A percentile compares a stretch with the other conserved stretches of the same genome.
phyloP scores from a whole-genome alignment of 2,888 invertebrate genomes.

The Agriopis leucophaearia region DNA sequence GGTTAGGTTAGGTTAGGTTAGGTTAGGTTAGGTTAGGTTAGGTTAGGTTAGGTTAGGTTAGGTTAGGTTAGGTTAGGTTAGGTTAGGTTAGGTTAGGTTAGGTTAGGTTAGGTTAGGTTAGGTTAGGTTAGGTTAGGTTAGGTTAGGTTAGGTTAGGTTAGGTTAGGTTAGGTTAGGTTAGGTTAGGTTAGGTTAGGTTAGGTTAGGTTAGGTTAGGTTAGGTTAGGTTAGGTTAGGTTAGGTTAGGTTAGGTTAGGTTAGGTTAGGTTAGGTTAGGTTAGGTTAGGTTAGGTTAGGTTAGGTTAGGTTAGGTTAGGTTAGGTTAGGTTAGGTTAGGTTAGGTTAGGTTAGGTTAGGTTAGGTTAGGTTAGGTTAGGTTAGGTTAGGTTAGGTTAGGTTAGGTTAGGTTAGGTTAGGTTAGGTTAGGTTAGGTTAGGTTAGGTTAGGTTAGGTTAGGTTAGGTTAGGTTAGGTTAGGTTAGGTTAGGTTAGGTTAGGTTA shows the following conservation, averaged over 20 bases:
- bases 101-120: constrained; percentile 26
- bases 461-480: constrained; percentile 23
- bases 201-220: constrained; percentile 41
- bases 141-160: constrained; percentile 26
- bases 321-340: constrained; percentile 29
- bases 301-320: constrained; percentile 40
- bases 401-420: constrained; percentile 27
- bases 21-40: constrained; percentile 34
- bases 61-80: constrained; percentile 29
- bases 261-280: constrained; percentile 38
- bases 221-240: constrained; percentile 33
- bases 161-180: constrained; percentile 26
- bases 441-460: constrained; percentile 26
- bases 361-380: constrained; percentile 27
- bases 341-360: constrained; percentile 29
- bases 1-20: constrained; percentile 26
- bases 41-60: constrained; percentile 34
- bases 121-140: constrained; percentile 26
- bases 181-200: constrained; percentile 25
- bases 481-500: constrained; percentile 38
- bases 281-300: constrained; percentile 29
- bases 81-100: constrained; percentile 29
- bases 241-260: constrained; percentile 42
- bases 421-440: constrained; percentile 31
- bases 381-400: constrained; percentile 25